Conservation (phyloP, 2,797 vertebrate genomes). For the Sebastiscus albofasciatus region DNA sequence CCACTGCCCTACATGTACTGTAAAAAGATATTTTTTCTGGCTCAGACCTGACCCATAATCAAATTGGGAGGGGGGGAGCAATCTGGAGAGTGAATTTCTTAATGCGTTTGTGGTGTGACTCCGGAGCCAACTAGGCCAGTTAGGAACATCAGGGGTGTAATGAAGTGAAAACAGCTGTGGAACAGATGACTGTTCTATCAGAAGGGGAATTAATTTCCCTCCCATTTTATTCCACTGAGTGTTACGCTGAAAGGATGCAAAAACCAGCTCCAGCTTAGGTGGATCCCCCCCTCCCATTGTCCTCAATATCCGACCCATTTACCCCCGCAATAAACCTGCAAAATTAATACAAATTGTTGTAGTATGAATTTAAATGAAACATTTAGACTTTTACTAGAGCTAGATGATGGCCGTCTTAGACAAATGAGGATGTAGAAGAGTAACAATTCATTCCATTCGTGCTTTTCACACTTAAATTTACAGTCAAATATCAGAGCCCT, state of each 20-base stretch:
- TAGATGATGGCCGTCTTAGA: not conserved
- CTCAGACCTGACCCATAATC: too few relatives aligned
- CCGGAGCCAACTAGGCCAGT: constrained; percentile 45
- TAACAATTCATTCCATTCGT: not conserved
- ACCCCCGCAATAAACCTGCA: not conserved
- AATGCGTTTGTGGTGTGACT: constrained; percentile 25
- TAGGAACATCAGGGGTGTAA: constrained; percentile 47
- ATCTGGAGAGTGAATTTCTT: not conserved
- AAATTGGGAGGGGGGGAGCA: too few relatives aligned
- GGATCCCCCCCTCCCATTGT: not conserved
- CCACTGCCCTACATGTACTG: too few relatives aligned
- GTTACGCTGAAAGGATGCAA: not conserved
- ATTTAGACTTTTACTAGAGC: not conserved
- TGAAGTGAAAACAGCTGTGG: constrained; percentile 56
- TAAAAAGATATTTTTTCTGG: too few relatives aligned
- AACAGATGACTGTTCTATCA: constrained; percentile 48
- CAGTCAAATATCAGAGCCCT: too few relatives aligned
- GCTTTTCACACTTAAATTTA: too few relatives aligned
- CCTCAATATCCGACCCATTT: not conserved
- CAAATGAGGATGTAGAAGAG: not conserved
- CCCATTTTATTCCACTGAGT: not conserved
- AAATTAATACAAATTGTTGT: not conserved
- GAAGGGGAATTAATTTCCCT: constrained; percentile 43
- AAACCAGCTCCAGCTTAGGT: not conserved
- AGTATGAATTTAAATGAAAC: not conserved